Evolutionary conservation across 2,888 invertebrate species (phyloP).

Genomic region (Synanthedon andrenaeformis): DNA sequence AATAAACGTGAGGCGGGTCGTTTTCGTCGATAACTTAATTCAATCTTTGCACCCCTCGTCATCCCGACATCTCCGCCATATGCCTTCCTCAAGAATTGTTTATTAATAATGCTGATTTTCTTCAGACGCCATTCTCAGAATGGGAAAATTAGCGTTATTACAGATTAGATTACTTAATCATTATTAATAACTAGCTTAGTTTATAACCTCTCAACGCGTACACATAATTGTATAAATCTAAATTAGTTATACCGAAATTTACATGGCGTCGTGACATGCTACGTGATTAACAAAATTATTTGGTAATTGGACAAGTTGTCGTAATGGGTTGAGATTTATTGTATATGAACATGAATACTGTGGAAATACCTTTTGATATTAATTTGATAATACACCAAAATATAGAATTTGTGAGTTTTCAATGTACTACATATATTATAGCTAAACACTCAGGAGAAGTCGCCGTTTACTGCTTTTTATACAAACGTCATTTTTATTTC

Average conservation of each 20-base stretch:
- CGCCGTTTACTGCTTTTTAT: too few relatives aligned
- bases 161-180: too few relatives aligned
- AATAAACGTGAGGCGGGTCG: conserved; percentile 36
- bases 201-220: too few relatives aligned
- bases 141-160: too few relatives aligned
- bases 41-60: conserved; percentile 58
- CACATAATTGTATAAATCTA: neutral
- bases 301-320: conserved; percentile 8
- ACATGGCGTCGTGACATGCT: conserved; percentile 14
- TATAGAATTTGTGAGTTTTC: too few relatives aligned
- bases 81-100: conserved; percentile 35
- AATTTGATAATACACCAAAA: too few relatives aligned
- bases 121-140: neutral
- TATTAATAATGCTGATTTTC: conserved; percentile 40
- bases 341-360: neutral
- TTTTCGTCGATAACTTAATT: conserved; percentile 58
- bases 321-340: neutral
- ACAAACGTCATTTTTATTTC: too few relatives aligned
- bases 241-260: conserved; percentile 11
- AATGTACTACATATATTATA: too few relatives aligned
- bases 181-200: too few relatives aligned
- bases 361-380: too few relatives aligned
- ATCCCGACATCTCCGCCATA: conserved; percentile 32
- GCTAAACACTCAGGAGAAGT: too few relatives aligned
- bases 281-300: conserved; percentile 10